A percentile compares a stretch with the other conserved stretches of the same genome.
Conservation (phyloP, 2,797 vertebrate species). For the Muscicapa striata region DNA sequence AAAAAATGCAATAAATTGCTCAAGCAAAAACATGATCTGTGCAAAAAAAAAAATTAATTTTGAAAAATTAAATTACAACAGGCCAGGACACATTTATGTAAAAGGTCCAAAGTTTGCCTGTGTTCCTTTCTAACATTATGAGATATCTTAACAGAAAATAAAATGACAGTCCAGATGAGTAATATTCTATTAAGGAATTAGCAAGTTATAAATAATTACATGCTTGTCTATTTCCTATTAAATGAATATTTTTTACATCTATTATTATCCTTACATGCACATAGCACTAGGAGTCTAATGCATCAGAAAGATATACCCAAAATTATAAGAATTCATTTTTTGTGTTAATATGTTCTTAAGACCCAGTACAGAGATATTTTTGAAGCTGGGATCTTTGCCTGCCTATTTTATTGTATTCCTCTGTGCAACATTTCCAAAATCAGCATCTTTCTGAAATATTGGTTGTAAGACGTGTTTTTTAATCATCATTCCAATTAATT, state of each 20-base stretch:
- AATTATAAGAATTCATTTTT: not conserved
- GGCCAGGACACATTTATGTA: not conserved
- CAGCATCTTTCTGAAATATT: not conserved
- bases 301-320: not conserved
- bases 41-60: not conserved
- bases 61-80: slow-evolving; percentile 15
- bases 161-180: not conserved
- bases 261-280: not conserved
- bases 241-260: not conserved
- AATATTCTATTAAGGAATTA: not conserved
- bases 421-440: not conserved
- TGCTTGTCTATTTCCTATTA: not conserved
- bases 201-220: not conserved
- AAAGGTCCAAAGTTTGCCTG: not conserved
- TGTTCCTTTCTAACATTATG: not conserved
- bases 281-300: not conserved
- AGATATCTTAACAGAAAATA: not conserved
- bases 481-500: not conserved
- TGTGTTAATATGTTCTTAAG: not conserved
- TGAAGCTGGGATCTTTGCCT: not conserved
- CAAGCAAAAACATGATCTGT: not conserved
- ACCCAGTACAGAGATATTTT: not conserved
- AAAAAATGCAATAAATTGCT: not conserved
- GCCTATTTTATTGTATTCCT: not conserved
- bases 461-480: not conserved